These are phyloP conservation scores for Thaumatotibia leucotreta DNA, from an alignment of 1,140 invertebrate genomes.

Conservation along the genomic window DNA sequence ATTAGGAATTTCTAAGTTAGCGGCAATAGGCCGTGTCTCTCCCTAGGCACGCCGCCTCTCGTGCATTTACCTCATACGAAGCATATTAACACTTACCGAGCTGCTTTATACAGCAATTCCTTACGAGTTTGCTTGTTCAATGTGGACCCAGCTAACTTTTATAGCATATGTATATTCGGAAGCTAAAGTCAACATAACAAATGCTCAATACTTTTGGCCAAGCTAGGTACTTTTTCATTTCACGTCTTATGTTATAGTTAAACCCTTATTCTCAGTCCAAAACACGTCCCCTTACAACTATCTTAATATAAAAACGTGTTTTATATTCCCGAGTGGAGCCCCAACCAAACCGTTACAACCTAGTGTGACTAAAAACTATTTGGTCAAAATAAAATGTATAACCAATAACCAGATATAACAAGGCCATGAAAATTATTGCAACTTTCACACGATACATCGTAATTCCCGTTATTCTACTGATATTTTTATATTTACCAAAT, in stretches of 20 bases:
- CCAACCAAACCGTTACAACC: constrained; percentile 12
- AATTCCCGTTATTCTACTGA: neutral
- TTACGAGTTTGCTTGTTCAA: no score
- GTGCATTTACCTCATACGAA: no score
- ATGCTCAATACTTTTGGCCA: neutral
- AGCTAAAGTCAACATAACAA: neutral
- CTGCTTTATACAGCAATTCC: no score
- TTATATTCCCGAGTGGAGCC: neutral
- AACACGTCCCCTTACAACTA: neutral
- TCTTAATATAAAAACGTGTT: neutral
- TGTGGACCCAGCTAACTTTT: no score
- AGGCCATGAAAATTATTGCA: neutral
- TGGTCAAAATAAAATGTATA: constrained; percentile 11
- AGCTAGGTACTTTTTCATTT: neutral
- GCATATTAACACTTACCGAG: no score
- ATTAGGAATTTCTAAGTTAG: no score
- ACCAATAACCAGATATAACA: neutral
- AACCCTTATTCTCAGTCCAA: neutral
- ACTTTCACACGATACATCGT: neutral
- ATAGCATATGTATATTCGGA: no score
- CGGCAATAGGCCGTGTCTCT: no score
- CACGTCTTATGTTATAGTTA: neutral
- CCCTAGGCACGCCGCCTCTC: no score
- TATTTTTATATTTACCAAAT: constrained; percentile 5
- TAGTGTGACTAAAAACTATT: constrained; percentile 2